Evolutionary conservation across 2,888 invertebrate genomes (phyloP).

Genomic region (Marronus borbonicus): DNA sequence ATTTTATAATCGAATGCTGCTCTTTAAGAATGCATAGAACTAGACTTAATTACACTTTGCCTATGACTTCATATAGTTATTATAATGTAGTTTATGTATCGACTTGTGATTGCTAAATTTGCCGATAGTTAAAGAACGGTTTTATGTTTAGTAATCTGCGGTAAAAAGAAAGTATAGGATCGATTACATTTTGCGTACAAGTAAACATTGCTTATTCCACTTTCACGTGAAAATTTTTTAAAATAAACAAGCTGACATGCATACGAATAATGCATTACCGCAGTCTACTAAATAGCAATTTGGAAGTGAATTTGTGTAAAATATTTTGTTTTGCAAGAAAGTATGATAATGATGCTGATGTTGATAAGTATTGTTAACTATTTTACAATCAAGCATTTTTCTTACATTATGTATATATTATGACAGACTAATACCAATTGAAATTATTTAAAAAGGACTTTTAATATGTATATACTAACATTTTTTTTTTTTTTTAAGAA

Average conservation of each 20-base stretch:
- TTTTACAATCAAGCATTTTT: constrained; percentile 35
- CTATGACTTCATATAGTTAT: not conserved
- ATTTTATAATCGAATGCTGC: constrained; percentile 22
- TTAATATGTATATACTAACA: constrained; percentile 38
- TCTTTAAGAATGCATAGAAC: constrained; percentile 36
- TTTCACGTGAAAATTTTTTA: no score
- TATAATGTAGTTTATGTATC: constrained; percentile 4
- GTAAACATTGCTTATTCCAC: not conserved
- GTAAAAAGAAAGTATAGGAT: not conserved
- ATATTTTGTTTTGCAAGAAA: not conserved
- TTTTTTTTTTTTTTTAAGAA: constrained; percentile 18
- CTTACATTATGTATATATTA: constrained; percentile 42
- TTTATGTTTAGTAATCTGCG: constrained; percentile 30
- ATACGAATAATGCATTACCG: not conserved
- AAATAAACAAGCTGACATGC: no score
- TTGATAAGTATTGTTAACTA: constrained; percentile 35
- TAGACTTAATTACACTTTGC: constrained; percentile 26
- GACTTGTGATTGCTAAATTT: constrained; percentile 26
- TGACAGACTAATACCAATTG: constrained; percentile 18
- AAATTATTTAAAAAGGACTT: constrained; percentile 22
- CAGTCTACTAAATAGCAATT: constrained; percentile 37
- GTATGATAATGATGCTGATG: constrained; percentile 9
- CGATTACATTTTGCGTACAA: not conserved
- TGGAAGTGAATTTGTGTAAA: constrained; percentile 31
- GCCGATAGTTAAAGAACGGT: constrained; percentile 11